phyloP scores from a whole-genome alignment of 2,888 invertebrate genomes.

The Augochlorella aurata region DNA sequence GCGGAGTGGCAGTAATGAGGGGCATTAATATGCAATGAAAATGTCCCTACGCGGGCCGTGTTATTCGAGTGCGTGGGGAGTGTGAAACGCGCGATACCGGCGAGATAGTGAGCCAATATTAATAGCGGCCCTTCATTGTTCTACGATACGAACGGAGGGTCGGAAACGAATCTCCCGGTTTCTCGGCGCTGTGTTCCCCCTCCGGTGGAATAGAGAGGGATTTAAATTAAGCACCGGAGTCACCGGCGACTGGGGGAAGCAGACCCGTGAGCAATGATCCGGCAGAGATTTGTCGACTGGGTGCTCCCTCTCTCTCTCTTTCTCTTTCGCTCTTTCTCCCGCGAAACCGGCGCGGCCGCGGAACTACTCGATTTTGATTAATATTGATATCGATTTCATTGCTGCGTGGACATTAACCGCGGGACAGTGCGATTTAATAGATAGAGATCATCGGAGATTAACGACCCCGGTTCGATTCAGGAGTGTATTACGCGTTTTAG shows the following conservation, averaged over 20 bases:
- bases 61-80: slow-evolving; percentile 78
- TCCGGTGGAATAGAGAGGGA: slow-evolving; percentile 29
- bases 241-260: slow-evolving; percentile 16
- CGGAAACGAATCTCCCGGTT: slow-evolving; percentile 49
- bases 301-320: neutral
- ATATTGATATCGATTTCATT: slow-evolving; percentile 22
- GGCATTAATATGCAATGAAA: slow-evolving; percentile 80
- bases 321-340: neutral
- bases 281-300: slow-evolving; percentile 33
- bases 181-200: slow-evolving; percentile 24
- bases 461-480: neutral
- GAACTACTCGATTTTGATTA: slow-evolving; percentile 21
- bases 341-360: neutral
- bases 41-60: slow-evolving; percentile 77
- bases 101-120: slow-evolving; percentile 77
- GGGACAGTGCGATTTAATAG: slow-evolving; percentile 2
- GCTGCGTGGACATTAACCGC: slow-evolving; percentile 1
- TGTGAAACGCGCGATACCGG: slow-evolving; percentile 76
- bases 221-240: slow-evolving; percentile 49
- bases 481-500: neutral
- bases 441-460: slow-evolving; percentile 3
- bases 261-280: slow-evolving; percentile 35
- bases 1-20: slow-evolving; percentile 79
- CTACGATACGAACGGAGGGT: slow-evolving; percentile 62
- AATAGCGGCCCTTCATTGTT: slow-evolving; percentile 77